Conservation (phyloP, 2,797 vertebrate genomes). For the Leptoclinus maculatus region DNA sequence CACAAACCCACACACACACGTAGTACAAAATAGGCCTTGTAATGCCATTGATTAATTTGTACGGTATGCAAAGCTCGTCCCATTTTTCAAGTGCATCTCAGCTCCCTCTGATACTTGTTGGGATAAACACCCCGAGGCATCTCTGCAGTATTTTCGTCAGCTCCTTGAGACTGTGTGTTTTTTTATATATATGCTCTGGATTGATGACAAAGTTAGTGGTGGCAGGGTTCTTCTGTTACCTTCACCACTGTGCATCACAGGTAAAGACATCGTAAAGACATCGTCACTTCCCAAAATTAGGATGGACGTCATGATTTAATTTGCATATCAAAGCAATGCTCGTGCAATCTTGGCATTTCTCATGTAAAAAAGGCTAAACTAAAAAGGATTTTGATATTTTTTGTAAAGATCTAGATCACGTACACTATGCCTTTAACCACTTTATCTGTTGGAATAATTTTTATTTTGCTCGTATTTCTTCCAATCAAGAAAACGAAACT, state of each 20-base stretch:
- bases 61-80: constrained; percentile 3
- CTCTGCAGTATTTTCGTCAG: neutral
- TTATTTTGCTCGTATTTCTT: neutral
- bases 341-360: no score
- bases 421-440: neutral
- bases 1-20: neutral
- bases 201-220: neutral
- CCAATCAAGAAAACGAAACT: neutral
- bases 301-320: neutral
- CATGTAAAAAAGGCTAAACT: neutral
- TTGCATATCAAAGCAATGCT: neutral
- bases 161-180: neutral
- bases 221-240: neutral
- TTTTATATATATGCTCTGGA: neutral
- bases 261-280: neutral
- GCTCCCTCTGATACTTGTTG: constrained; percentile 1
- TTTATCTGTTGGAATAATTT: neutral
- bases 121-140: neutral
- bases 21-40: neutral
- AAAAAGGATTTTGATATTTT: neutral
- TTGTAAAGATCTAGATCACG: neutral
- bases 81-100: constrained; percentile 16
- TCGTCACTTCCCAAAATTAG: neutral
- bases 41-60: constrained; percentile 22
- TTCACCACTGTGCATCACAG: neutral